Evolutionary conservation across 1,140 invertebrate genomes (phyloP), one percentile per base, ranked within the genome.

Genomic region (Ceratina calcarata): DNA sequence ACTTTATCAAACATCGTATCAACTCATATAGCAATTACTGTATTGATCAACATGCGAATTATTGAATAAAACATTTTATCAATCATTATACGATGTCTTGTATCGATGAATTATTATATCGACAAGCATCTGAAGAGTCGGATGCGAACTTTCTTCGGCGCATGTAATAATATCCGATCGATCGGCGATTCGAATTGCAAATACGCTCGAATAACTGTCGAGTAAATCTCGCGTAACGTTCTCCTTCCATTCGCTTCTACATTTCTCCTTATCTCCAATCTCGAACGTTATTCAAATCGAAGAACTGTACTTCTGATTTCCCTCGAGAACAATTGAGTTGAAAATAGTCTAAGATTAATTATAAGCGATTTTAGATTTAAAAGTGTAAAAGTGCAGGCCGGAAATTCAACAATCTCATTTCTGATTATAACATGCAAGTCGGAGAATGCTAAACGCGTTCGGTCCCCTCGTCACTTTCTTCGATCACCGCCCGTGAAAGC

Each of bases 161-260:
- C 71, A 10, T 18, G 60, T 32, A 62, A 32, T 20, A 53, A 32
- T 74, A 64, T 24, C 60, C 60, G 71, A 55, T 37, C 49, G 71
- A 27, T 58, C 27, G 8, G 1, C 8, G 49, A 64, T 61, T 74
- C 61, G 22, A 64, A 74, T 74, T 74, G 60, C 71, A 53, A 64
- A 64, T 55, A 70, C 67, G 53, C 24, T 70, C 24, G 67, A 57
- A 57, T 70, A 70, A 57, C 67, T 32, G 67, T 20, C 51, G 4
- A 32, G 37, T 66, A 22, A 66, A 66, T 66, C 64, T 66, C 53
- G 53, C 18, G 67, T 57, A 70, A 32, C 27, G 13, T 27, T 55
- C 67, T 3, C 66, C 22, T 27, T 45, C 6, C 16, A n/a, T 20
- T n/a, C 51, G 51, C 24, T 69, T 55, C 27, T 57, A 27, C 24